These are phyloP conservation scores for Scartelaos histophorus DNA, from an alignment of 2,113 vertebrate species.

Conservation along the genomic window DNA sequence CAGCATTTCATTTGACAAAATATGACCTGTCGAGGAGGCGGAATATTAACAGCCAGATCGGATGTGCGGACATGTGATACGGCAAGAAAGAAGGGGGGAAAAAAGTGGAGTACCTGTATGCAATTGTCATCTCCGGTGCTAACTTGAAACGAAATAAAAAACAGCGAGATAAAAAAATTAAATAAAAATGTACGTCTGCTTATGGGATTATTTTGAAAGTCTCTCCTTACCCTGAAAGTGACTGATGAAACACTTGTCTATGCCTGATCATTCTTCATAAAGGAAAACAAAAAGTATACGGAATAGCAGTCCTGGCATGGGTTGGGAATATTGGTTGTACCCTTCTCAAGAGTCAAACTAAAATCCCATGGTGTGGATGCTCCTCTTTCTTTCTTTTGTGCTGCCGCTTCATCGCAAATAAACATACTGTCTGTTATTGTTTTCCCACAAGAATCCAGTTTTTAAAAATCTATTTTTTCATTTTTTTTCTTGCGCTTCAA, in stretches of 20 bases:
- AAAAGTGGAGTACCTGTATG: conserved; percentile 18
- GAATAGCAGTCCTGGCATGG: conserved; percentile 70
- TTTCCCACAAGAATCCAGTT: conserved; percentile 71
- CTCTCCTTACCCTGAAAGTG: conserved; percentile 73
- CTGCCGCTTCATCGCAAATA: conserved; percentile 75
- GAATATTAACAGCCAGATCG: conserved; percentile 73
- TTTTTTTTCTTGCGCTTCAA: conserved; percentile 63
- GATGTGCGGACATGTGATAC: conserved; percentile 57
- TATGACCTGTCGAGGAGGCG: conserved; percentile 76
- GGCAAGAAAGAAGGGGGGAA: conserved; percentile 10
- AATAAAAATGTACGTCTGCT: conserved; percentile 60
- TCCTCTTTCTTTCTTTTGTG: conserved; percentile 71
- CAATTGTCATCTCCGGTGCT: conserved; percentile 64
- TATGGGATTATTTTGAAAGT: conserved; percentile 77
- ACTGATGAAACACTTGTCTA: conserved; percentile 70
- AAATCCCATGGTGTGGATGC: conserved; percentile 65
- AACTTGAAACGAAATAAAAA: conserved; percentile 64
- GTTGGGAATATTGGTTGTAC: conserved; percentile 77
- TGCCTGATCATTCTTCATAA: conserved; percentile 72
- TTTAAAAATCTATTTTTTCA: conserved; percentile 68
- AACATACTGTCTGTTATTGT: conserved; percentile 78
- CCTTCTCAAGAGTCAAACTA: conserved; percentile 69
- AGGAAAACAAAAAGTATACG: conserved; percentile 45
- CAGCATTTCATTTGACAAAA: conserved; percentile 79
- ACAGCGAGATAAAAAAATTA: conserved; percentile 45